Conservation (phyloP, 2,888 invertebrate genomes). For the Stenodema calcarata region DNA sequence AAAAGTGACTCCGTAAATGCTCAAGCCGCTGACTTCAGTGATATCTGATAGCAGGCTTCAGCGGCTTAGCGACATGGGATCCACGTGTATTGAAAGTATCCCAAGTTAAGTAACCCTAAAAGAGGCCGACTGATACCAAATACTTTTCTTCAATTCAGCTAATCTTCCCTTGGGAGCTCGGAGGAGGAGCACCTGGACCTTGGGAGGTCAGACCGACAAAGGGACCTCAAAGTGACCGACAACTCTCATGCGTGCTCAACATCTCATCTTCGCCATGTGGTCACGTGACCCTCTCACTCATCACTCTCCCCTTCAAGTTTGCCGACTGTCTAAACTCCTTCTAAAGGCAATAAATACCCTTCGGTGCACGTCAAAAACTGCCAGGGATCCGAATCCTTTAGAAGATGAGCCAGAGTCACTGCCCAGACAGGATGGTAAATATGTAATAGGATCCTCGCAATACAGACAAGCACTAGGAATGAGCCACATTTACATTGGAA, state of each 20-base stretch:
- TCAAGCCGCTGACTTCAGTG: neutral
- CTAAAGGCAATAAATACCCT: conserved; percentile 30
- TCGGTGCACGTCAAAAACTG: neutral
- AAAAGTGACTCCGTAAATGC: too few relatives aligned
- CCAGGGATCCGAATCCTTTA: neutral
- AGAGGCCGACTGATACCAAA: conserved; percentile 3
- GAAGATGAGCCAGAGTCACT: too few relatives aligned
- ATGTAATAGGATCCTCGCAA: too few relatives aligned
- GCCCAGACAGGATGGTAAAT: too few relatives aligned
- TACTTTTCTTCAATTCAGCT: conserved; percentile 30
- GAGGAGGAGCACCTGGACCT: conserved; percentile 23
- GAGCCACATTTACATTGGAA: too few relatives aligned
- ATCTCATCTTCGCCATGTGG: conserved; percentile 28
- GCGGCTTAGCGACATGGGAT: neutral
- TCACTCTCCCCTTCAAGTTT: conserved; percentile 37
- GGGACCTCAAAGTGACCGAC: conserved; percentile 41
- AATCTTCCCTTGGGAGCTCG: neutral
- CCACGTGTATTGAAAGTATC: neutral
- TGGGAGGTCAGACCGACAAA: conserved; percentile 43
- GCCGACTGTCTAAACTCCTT: conserved; percentile 45
- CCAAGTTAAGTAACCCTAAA: neutral
- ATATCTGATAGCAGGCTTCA: neutral
- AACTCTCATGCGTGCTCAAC: neutral
- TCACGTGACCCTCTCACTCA: conserved; percentile 36
- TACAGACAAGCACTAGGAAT: too few relatives aligned